Evolutionary conservation across 2,888 invertebrate genomes (phyloP).

Genomic region (Clepsis dumicolana): DNA sequence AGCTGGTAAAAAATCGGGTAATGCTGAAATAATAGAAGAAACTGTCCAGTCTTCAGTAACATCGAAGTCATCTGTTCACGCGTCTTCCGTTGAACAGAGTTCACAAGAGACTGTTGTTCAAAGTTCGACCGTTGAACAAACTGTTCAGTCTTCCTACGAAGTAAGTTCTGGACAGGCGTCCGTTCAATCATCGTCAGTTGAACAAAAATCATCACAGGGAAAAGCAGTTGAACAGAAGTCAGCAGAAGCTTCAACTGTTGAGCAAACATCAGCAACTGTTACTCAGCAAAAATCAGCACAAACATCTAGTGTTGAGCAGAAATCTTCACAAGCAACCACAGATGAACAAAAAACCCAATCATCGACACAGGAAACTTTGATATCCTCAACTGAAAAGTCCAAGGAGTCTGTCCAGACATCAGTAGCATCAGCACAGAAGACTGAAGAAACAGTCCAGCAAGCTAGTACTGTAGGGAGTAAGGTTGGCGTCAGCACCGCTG

Average conservation of each 20-base stretch:
- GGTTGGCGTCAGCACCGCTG: constrained; percentile 53
- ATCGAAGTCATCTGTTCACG: constrained; percentile 45
- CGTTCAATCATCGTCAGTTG: constrained; percentile 43
- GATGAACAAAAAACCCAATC: constrained; percentile 38
- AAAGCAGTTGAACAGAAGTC: constrained; percentile 44
- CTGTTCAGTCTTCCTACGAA: constrained; percentile 45
- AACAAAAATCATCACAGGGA: constrained; percentile 35
- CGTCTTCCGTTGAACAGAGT: constrained; percentile 45
- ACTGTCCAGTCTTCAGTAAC: constrained; percentile 43
- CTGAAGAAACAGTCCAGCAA: constrained; percentile 46
- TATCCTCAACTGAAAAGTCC: constrained; percentile 42
- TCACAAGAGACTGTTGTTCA: constrained; percentile 41
- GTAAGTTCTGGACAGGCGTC: constrained; percentile 46
- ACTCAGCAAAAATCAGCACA: constrained; percentile 46
- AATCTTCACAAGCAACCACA: constrained; percentile 39
- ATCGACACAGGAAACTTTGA: constrained; percentile 41
- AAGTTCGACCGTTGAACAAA: constrained; percentile 47
- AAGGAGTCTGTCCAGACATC: constrained; percentile 31
- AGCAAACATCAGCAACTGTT: constrained; percentile 37
- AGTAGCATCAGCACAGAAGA: constrained; percentile 44
- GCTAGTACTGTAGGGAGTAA: constrained; percentile 40
- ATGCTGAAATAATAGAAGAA: constrained; percentile 45
- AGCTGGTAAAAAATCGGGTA: constrained; percentile 44
- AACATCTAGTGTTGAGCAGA: constrained; percentile 43
- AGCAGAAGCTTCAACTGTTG: constrained; percentile 12